Evolutionary conservation across 2,113 vertebrate species (phyloP), one percentile per base, ranked within the genome.

Genomic region (Cyanistes caeruleus): DNA sequence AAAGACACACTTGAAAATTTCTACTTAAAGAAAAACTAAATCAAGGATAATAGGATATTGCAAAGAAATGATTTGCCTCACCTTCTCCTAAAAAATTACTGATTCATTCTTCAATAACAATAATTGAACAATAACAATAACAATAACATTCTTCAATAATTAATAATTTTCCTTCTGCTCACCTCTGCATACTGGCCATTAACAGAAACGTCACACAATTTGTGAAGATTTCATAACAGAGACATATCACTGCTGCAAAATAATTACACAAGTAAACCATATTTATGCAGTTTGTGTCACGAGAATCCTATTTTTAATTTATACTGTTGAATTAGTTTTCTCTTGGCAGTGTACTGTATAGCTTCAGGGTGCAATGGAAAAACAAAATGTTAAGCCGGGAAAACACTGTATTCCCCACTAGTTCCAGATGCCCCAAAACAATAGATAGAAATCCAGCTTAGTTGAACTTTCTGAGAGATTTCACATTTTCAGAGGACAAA

Each of bases 361-460:
- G 90, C 91, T 95, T 97, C 93, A 93, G 96, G 95, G 96, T 94
- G 79, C 82, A 93, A 69, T 96, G 92, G 85, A 94, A 97, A 95
- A 97, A 90, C 76, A 93, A 94, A 96, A 95, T 68, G 80, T 88
- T 94, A 87, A 94, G 79, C 85, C 93, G 83, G 53, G 86, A 95
- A 89, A 90, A 90, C 62, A 46, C 80, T 93, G 60, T 93, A 76
- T 95, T 95, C 58, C 79, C 94, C 93, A 97, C 59, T 84, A 94
- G 87, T 97, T 97, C 96, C 92, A 95, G 92, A 93, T 97, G 92
- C 92, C 94, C 82, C 90, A 92, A 95, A 95, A 93, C 95, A 93
- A 94, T 96, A 86, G 94, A 82, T 65, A 91, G 85, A 95, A 96
- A 92, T 94, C 46, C 43, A 89, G 31, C 86, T 84, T 86, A 53